Base-by-base conservation (phyloP, 1,140 invertebrate genomes). In the Zaprionus ornatus region DNA sequence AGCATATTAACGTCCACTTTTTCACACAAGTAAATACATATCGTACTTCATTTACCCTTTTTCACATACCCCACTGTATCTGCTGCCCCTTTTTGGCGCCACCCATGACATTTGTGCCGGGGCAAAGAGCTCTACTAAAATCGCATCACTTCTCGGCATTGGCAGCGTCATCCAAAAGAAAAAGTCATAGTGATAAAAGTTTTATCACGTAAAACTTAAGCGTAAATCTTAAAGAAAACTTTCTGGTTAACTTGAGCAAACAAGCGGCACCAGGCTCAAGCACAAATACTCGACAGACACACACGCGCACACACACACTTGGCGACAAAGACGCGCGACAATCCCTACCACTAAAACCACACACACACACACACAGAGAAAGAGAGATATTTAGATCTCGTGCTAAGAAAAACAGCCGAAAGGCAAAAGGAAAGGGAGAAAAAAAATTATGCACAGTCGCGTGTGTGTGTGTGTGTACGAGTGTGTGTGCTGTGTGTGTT, bases 181-280 rank as follows among this genome's bases (percentile, higher is more conserved):
- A 64, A 81, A 79, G 81, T 82, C 85, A 75, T 82, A 80, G 85
- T 90, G 85, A 90, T 90, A 90, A 90, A 90, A 90, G 81, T 90
- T 90, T 90, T 90, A 90, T 90, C 85, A 90, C 86, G 85, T 90
- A 90, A 82, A 90, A 90, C 86, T 90, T 90, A 81, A 90, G 85
- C 85, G 85, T 90, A 90, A 90, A 90, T 90, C 85, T 90, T 90
- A 85, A 90, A 90, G 86, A 90, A 86, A 90, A 90, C 85, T 90
- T 90, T 90, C 82, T 88, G 85, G 86, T 90, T 90, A 90, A 90
- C 79, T 90, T 85, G 60, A 85, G 79, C 88, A 90, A 90, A 90
- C 86, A 86, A 86, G 77, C 81, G 68, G 65, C 73, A 69, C 64
- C 57, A 66, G 40, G 42, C 77, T 45, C 64, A 77, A 62, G 65